phyloP scores from a whole-genome alignment of 2,797 vertebrate genomes.

The Lophotriccus pileatus region DNA sequence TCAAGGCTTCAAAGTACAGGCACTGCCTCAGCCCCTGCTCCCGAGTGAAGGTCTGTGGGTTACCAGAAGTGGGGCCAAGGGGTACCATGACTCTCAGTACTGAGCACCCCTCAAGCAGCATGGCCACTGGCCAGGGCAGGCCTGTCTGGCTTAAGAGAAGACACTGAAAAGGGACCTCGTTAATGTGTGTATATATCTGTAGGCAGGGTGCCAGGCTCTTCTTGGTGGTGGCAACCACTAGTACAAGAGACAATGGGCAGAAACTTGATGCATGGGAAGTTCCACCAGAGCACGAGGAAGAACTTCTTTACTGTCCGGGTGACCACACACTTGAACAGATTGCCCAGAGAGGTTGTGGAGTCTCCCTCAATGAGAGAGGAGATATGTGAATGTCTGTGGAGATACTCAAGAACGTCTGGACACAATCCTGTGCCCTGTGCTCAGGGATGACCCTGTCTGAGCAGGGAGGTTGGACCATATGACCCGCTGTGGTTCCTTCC shows the following conservation, averaged over 20 bases:
- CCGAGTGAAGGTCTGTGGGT: fast-evolving
- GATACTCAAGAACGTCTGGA: not conserved
- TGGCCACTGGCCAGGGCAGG: fast-evolving
- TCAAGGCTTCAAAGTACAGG: not conserved
- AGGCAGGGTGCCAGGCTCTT: not conserved
- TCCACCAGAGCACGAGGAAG: not conserved
- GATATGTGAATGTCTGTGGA: not conserved
- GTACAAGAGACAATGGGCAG: not conserved
- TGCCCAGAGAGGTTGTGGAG: not conserved
- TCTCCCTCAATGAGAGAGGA: not conserved
- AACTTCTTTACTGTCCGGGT: not conserved
- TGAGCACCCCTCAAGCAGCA: not conserved
- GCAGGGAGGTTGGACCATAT: not conserved
- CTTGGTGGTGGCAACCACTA: not conserved
- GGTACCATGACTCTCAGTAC: fast-evolving
- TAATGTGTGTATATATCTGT: not conserved
- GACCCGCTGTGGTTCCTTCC: not conserved
- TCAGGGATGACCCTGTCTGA: not conserved
- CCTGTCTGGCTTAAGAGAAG: not conserved
- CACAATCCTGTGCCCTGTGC: too few species aligned
- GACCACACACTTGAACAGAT: not conserved
- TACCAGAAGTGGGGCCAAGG: fast-evolving
- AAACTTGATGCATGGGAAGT: not conserved
- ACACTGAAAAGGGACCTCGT: not conserved
- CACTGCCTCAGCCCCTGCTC: not conserved